Base-by-base conservation (phyloP, 2,797 vertebrate species). In the Benthosema pterotum region DNA sequence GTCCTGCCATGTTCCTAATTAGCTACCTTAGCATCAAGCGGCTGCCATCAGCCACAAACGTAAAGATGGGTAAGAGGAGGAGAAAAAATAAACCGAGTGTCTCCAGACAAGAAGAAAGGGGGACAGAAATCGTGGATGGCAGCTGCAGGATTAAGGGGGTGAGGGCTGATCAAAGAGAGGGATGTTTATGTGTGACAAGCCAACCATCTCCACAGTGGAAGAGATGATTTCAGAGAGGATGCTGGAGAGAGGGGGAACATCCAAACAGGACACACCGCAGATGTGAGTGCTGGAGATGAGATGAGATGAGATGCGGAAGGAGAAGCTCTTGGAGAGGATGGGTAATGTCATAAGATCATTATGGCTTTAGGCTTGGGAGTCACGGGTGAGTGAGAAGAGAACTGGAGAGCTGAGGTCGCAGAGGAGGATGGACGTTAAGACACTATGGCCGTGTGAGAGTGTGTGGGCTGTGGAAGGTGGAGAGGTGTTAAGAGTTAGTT, bases 1-100 rank as follows among this genome's bases (percentile, higher is more conserved):
- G 78, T 74, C 75, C 80, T 72, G 67, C 86, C 72, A 60, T 87
- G 89, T 87, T 85, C 52, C 88, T 88, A 89, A 92, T 91, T 89
- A 92, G 76, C 72, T 75, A 75, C 78, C 78, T 85, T 59, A 65
- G 65, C 75, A 69, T 65, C 52, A 56, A 2, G 57, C 55, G 68
- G 88, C 84, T 75, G 88, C 84, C 86, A 74, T 65, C 65, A 69
- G 68, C 63, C 28, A 32, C 58, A 69, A 71, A 70, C 63, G 51
- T 48, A 83, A 76, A 75, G 71, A 62, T 9, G 61, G 53, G 60
- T 52, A 49, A 73, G 78, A 66, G 60, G 57, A 56, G 38, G 19
- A 48, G 28, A 55, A 52, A 55, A 52, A 38, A 38, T 38, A 38
- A 38, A 38, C 32, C 25, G 4, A 7, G 61, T 42, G 55, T 42